phyloP scores from a whole-genome alignment of 2,888 invertebrate genomes.

The Orchestes rusci region DNA sequence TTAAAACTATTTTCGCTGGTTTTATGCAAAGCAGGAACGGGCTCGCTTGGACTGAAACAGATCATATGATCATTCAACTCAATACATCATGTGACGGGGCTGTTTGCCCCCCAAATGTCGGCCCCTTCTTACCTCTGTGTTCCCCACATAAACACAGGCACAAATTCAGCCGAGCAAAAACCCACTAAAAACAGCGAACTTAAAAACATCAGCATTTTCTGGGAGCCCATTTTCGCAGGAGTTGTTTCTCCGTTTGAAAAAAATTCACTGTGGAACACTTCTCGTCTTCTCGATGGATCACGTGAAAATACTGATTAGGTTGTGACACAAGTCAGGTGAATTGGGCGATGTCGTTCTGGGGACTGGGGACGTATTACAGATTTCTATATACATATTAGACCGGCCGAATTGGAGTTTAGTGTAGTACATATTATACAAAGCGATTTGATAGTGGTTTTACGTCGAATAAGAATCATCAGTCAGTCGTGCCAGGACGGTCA shows the following conservation, averaged over 20 bases:
- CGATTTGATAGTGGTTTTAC: too few relatives aligned
- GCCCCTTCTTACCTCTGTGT: constrained; percentile 35
- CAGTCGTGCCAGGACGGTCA: too few relatives aligned
- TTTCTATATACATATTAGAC: too few relatives aligned
- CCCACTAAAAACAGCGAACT: constrained; percentile 16
- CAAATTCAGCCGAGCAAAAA: constrained; percentile 36
- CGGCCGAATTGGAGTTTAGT: too few relatives aligned
- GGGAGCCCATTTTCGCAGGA: constrained; percentile 10
- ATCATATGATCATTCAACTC: constrained; percentile 27
- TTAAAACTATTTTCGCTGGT: constrained; percentile 39
- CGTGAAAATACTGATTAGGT: constrained; percentile 32
- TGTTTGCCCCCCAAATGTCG: neutral
- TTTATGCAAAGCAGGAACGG: constrained; percentile 39
- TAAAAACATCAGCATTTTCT: constrained; percentile 7
- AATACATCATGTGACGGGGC: constrained; percentile 3
- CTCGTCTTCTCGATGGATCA: constrained; percentile 26
- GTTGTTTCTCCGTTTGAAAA: neutral
- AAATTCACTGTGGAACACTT: constrained; percentile 1
- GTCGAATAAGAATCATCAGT: too few relatives aligned
- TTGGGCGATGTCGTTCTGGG: constrained; percentile 25
- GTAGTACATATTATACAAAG: too few relatives aligned
- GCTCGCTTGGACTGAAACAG: constrained; percentile 31
- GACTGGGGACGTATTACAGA: too few relatives aligned
- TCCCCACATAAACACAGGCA: constrained; percentile 42
- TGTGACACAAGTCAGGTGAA: constrained; percentile 33